Base-by-base conservation (phyloP, 2,113 vertebrate genomes). In the Oostethus manadensis region DNA sequence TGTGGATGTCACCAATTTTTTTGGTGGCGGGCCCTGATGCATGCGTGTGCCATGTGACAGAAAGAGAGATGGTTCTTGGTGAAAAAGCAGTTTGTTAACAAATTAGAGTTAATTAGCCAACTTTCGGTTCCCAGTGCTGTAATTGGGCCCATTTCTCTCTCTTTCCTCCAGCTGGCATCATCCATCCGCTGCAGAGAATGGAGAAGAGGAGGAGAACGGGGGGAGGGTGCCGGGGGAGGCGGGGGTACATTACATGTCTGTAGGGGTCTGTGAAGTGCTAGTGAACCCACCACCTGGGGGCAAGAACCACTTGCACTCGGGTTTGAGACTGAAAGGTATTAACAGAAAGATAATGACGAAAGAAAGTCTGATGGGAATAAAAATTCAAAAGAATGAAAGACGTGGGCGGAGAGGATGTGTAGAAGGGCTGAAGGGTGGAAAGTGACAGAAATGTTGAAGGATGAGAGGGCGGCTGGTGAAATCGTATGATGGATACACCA, bases 51-150 rank as follows among this genome's bases (percentile, higher is more conserved):
- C 83, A 76, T 81, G 80, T 79, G 79, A 87, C 82, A 71, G 77
- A 86, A 18, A 21, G 81, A 88, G 78, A 79, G 78, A 87, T 83
- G 82, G 79, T 86, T 88, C 80, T 78, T 76, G 72, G 79, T 84
- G 77, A 82, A 83, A 84, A 90, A 88, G 80, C 86, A 83, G 85
- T 91, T 89, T 90, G 86, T 90, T 89, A 88, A 86, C 87, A 79
- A 90, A 90, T 91, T 89, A 89, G 82, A 77, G 80, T 79, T 91
- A 90, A 91, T 91, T 91, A 89, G 84, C 87, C 82, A 88, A 89
- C 86, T 88, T 90, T 87, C 65, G 84, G 85, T 84, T 83, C 85
- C 81, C 81, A 87, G 78, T 83, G 84, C 85, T 83, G 80, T 90
- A 91, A 89, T 90, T 89, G 88, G 87, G 83, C 84, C 76, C 87